Conservation (phyloP, 2,888 invertebrate species). For the Diachrysia chrysitis region DNA sequence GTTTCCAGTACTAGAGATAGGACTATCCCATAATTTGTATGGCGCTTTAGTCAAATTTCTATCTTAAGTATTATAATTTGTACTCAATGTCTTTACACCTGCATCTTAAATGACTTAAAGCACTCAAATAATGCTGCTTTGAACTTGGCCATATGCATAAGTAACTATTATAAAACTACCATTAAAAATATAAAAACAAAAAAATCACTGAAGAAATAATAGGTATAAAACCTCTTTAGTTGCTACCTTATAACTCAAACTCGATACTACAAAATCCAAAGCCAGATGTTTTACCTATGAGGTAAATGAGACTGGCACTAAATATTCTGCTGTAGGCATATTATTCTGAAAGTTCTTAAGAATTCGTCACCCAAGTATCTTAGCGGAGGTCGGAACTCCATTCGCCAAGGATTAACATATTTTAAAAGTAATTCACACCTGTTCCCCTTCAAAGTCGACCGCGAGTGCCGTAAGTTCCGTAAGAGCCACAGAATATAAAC, state of each 20-base stretch:
- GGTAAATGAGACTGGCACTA: background rate
- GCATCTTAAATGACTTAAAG: no score
- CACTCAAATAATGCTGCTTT: no score
- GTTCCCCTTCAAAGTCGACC: constrained; percentile 61
- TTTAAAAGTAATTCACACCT: constrained; percentile 78
- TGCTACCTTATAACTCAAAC: background rate
- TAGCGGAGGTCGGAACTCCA: constrained; percentile 44
- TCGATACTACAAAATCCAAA: background rate
- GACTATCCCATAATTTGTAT: no score
- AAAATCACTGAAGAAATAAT: no score
- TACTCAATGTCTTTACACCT: no score
- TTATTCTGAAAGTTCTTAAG: constrained; percentile 35
- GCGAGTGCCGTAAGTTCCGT: constrained; percentile 46
- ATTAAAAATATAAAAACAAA: no score
- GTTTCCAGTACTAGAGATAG: no score
- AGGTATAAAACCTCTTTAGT: background rate
- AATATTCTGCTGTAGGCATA: background rate
- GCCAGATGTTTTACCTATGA: background rate
- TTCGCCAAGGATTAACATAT: constrained; percentile 73
- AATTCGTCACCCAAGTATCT: constrained; percentile 53
- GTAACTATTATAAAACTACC: no score
- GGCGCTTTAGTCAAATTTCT: no score
- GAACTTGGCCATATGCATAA: no score
- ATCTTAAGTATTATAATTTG: no score
- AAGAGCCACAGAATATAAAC: constrained; percentile 26